These are phyloP conservation scores for Embiotoca jacksoni DNA, from an alignment of 2,113 vertebrate species.

Conservation along the genomic window DNA sequence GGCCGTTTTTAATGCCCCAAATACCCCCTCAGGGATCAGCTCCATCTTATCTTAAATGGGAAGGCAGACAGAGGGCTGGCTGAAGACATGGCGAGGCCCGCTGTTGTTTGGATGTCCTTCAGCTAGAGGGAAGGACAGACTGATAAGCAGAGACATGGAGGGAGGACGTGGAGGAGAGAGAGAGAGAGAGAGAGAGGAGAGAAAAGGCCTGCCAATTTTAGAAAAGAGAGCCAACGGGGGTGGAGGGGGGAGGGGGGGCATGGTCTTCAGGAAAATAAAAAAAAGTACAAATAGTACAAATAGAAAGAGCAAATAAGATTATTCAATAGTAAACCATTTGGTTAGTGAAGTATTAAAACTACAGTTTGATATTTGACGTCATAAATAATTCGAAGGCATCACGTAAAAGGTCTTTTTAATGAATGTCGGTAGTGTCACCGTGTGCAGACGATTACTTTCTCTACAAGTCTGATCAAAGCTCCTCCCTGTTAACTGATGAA, in stretches of 20 bases:
- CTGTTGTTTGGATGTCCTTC: slow-evolving; percentile 74
- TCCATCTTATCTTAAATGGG: slow-evolving; percentile 64
- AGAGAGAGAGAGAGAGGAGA: slow-evolving; percentile 38
- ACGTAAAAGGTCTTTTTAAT: no score
- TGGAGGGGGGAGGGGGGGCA: background rate
- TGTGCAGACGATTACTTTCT: slow-evolving; percentile 21
- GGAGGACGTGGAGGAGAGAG: slow-evolving; percentile 45
- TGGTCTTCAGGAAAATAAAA: slow-evolving; percentile 16
- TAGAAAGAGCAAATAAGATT: background rate
- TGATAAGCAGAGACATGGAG: slow-evolving; percentile 60
- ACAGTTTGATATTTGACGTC: no score
- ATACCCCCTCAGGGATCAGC: slow-evolving; percentile 33
- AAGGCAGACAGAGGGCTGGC: slow-evolving; percentile 43
- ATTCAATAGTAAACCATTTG: background rate
- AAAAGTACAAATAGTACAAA: background rate
- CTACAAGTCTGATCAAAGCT: background rate
- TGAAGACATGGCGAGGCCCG: slow-evolving; percentile 49
- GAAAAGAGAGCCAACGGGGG: slow-evolving; percentile 27
- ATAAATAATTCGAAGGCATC: no score
- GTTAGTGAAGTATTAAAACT: no score
- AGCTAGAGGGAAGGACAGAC: slow-evolving; percentile 70
- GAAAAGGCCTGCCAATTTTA: slow-evolving; percentile 53
- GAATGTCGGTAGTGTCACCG: background rate
- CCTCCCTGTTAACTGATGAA: no score
- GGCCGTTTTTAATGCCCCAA: slow-evolving; percentile 12